Evolutionary conservation across 2,113 vertebrate species (phyloP).

Genomic region (Callipepla californica): DNA sequence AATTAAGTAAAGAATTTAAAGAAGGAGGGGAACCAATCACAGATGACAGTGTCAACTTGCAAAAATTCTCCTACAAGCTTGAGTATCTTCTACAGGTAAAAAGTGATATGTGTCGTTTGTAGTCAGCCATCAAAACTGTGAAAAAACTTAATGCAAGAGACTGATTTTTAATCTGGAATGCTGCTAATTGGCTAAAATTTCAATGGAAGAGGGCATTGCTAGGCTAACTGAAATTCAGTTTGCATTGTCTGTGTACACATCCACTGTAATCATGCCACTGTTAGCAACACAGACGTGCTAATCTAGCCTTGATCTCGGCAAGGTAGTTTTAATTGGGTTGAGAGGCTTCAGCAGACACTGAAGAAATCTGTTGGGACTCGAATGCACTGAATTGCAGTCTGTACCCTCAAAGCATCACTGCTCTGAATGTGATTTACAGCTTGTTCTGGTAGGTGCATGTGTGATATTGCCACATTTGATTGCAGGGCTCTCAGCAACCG

Average conservation of each 20-base stretch:
- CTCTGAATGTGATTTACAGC: not conserved
- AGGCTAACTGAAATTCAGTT: not conserved
- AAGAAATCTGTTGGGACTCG: not conserved
- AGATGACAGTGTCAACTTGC: slow-evolving; percentile 91
- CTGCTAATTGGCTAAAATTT: not conserved
- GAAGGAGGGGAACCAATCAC: slow-evolving; percentile 91
- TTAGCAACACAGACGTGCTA: not conserved
- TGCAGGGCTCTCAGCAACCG: not conserved
- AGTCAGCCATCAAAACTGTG: not conserved
- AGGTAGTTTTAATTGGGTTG: not conserved
- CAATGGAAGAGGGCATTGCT: not conserved
- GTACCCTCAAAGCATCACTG: not conserved
- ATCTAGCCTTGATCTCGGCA: not conserved
- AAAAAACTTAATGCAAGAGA: not conserved
- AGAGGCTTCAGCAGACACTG: not conserved
- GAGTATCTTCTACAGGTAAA: slow-evolving; percentile 95
- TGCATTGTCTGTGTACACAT: not conserved
- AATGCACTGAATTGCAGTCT: not conserved
- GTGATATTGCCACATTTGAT: not conserved
- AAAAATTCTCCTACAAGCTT: slow-evolving; percentile 95
- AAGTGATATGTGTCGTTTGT: not conserved
- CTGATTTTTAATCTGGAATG: not conserved
- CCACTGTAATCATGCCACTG: not conserved
- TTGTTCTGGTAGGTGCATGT: accelerated
- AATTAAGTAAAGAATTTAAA: slow-evolving; percentile 88